These are phyloP conservation scores for Eutolmus rufibarbis DNA, from an alignment of 2,888 invertebrate genomes.

Conservation along the genomic window DNA sequence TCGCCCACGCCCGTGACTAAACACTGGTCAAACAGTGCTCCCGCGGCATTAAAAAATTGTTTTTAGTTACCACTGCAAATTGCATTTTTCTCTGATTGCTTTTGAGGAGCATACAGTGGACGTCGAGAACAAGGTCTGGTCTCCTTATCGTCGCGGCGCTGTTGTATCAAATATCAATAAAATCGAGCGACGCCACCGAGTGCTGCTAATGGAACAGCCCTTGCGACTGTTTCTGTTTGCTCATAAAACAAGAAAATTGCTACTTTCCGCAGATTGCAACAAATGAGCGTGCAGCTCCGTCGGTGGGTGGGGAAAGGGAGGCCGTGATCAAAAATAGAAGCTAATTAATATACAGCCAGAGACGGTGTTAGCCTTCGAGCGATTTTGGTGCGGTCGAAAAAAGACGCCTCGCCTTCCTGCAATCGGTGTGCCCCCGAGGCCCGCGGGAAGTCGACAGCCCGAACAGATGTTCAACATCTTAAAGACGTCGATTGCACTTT, in stretches of 20 bases:
- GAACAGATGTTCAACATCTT: constrained; percentile 19
- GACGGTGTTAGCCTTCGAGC: neutral
- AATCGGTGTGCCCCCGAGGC: neutral
- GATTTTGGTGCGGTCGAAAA: neutral
- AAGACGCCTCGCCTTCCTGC: neutral
- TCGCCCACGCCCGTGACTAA: neutral
- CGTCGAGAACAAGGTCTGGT: neutral
- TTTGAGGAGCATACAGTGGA: neutral
- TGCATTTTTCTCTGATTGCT: neutral
- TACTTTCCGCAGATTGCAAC: constrained; percentile 3
- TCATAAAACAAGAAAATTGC: neutral
- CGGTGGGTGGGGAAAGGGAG: neutral
- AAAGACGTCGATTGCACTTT: neutral
- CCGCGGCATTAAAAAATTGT: neutral
- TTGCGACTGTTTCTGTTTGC: neutral
- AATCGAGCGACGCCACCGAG: neutral
- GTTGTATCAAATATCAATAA: constrained; percentile 8
- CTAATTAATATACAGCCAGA: neutral
- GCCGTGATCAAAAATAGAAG: neutral
- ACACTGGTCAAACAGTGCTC: neutral
- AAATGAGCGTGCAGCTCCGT: neutral
- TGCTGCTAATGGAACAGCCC: neutral
- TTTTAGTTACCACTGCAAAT: neutral
- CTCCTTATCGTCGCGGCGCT: neutral
- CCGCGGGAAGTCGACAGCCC: neutral